These are phyloP conservation scores for Phenganax subtilis DNA, from an alignment of 92 coral and sea anemone species.

Conservation along the genomic window DNA sequence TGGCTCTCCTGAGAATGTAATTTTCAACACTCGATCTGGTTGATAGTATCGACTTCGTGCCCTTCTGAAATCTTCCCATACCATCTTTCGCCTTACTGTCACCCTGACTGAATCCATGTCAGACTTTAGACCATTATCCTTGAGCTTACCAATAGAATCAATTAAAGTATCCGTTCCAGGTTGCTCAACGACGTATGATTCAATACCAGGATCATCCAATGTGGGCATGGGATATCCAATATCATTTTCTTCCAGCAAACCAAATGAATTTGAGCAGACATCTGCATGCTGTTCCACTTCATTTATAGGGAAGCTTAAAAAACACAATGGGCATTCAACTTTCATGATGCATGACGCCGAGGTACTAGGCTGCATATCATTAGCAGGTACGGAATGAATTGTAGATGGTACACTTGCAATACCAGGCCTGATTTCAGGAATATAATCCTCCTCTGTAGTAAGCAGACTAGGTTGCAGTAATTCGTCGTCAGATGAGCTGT, in stretches of 20 bases:
- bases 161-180: background rate
- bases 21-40: conserved; percentile 36
- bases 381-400: background rate
- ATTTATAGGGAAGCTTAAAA: conserved; percentile 12
- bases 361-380: conserved; percentile 5
- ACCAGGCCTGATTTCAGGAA: background rate
- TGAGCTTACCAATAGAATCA: background rate
- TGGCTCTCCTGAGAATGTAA: conserved; percentile 52
- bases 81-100: conserved; percentile 41
- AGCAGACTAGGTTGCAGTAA: background rate
- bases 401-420: background rate
- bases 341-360: conserved; percentile 6
- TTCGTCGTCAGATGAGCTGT: background rate
- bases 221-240: background rate
- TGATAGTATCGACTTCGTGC: conserved; percentile 28
- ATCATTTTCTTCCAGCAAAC: conserved; percentile 14
- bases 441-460: background rate
- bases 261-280: conserved; percentile 26
- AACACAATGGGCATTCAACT: conserved; percentile 42
- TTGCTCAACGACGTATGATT: background rate
- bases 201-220: background rate
- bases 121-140: conserved; percentile 1
- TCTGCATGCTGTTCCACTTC: conserved; percentile 35
- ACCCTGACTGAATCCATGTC: conserved; percentile 24
- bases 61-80: conserved; percentile 51